Conservation (phyloP, 2,797 vertebrate genomes). For the Sebastes variabilis region DNA sequence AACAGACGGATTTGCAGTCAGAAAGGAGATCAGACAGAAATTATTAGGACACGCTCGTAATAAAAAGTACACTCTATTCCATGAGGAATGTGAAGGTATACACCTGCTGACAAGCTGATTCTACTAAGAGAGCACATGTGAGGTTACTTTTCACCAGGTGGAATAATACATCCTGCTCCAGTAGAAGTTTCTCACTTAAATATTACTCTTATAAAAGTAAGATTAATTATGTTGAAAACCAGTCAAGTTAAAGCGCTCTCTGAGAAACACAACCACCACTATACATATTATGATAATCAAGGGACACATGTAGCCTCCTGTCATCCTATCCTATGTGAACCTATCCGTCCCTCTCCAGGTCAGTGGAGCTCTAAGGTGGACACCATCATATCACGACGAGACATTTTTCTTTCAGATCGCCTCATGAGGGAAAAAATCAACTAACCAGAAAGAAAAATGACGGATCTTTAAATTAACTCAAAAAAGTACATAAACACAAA, state of each 20-base stretch:
- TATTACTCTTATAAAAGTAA: not conserved
- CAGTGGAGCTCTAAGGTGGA: not conserved
- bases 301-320: not conserved
- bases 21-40: conserved; percentile 41
- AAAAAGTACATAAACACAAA: not conserved
- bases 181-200: not conserved
- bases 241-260: not conserved
- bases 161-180: not conserved
- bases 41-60: conserved; percentile 9
- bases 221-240: not conserved
- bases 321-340: not conserved
- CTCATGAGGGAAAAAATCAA: not conserved
- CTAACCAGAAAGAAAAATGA: not conserved
- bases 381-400: not conserved
- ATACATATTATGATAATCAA: not conserved
- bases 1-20: conserved; percentile 41
- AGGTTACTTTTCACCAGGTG: conserved; percentile 9
- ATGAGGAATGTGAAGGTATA: not conserved
- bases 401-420: not conserved
- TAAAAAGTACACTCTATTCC: conserved; percentile 8
- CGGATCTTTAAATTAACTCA: not conserved
- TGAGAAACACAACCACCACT: not conserved
- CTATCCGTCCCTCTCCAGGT: not conserved
- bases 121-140: not conserved
- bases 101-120: conserved; percentile 39